Percentiles rank a stretch among this genome's conserved stretches.
These are phyloP conservation scores for Brienomyrus longianalis DNA, from an alignment of 2,113 vertebrate species.

Conservation along the genomic window DNA sequence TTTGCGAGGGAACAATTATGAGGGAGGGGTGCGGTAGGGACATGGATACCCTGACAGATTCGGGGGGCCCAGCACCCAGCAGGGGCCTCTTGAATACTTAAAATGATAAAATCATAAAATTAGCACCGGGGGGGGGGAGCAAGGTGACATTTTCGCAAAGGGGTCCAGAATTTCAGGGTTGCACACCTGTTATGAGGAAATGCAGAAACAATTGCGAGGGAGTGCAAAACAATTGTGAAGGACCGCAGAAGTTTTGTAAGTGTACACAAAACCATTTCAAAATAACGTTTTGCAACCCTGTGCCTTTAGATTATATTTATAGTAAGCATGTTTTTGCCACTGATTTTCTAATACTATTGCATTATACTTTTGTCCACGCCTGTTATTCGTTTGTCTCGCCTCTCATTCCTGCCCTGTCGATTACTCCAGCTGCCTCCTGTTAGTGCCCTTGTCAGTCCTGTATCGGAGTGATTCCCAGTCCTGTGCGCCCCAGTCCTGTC, in stretches of 20 bases:
- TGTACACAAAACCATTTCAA: background rate
- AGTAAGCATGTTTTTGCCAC: background rate
- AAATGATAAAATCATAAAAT: too few species aligned
- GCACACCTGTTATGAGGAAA: background rate
- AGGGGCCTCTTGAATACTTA: background rate
- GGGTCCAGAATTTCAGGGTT: background rate
- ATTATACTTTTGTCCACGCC: background rate
- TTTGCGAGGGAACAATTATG: background rate
- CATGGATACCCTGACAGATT: background rate
- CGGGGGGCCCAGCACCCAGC: background rate
- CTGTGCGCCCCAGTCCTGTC: too few species aligned
- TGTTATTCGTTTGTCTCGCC: too few species aligned
- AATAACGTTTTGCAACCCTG: background rate
- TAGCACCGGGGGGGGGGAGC: too few species aligned
- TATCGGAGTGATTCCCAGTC: too few species aligned
- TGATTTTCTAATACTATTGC: background rate
- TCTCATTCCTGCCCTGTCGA: too few species aligned
- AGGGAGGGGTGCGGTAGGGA: background rate
- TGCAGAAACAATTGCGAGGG: background rate
- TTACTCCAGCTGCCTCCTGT: too few species aligned
- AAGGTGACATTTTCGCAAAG: background rate
- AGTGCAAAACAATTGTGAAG: background rate
- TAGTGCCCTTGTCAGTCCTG: too few species aligned
- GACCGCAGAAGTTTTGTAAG: background rate
- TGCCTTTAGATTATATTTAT: background rate